Evolutionary conservation across 2,888 invertebrate species (phyloP).

Genomic region (Vesta saturnalis): DNA sequence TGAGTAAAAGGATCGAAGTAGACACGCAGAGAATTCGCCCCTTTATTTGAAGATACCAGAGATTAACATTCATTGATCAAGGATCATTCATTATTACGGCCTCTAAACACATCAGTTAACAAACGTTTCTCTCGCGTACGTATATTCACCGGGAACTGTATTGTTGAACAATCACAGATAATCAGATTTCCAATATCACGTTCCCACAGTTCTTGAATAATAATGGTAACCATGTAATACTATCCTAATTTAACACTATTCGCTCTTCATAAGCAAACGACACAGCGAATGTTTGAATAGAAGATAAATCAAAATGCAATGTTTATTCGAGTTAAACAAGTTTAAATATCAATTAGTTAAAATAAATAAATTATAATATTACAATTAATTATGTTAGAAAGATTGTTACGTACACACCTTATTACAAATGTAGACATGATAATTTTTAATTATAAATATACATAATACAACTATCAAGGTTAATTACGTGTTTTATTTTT

Average conservation of each 20-base stretch:
- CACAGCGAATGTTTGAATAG: neutral
- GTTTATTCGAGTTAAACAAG: neutral
- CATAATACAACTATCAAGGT: too few relatives aligned
- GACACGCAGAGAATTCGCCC: neutral
- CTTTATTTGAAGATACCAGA: slow-evolving; percentile 13
- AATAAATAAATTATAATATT: too few relatives aligned
- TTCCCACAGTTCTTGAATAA: slow-evolving; percentile 25
- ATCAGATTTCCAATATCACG: slow-evolving; percentile 30
- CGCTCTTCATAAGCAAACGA: neutral
- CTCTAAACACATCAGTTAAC: slow-evolving; percentile 24
- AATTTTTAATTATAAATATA: too few relatives aligned
- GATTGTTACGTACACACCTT: too few relatives aligned
- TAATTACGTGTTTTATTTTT: too few relatives aligned
- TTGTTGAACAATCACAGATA: slow-evolving; percentile 30
- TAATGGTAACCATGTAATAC: slow-evolving; percentile 24
- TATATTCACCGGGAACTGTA: slow-evolving; percentile 20
- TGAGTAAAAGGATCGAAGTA: neutral
- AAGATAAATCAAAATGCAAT: neutral
- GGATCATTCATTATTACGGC: slow-evolving; percentile 15
- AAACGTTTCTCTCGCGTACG: slow-evolving; percentile 24
- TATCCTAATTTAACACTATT: slow-evolving; percentile 17
- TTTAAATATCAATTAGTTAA: too few relatives aligned
- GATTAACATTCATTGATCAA: slow-evolving; percentile 17
- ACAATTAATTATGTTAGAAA: too few relatives aligned
- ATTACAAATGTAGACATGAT: too few relatives aligned